Base-by-base conservation (phyloP, 2,888 invertebrate species). In the Plagodis pulveraria region DNA sequence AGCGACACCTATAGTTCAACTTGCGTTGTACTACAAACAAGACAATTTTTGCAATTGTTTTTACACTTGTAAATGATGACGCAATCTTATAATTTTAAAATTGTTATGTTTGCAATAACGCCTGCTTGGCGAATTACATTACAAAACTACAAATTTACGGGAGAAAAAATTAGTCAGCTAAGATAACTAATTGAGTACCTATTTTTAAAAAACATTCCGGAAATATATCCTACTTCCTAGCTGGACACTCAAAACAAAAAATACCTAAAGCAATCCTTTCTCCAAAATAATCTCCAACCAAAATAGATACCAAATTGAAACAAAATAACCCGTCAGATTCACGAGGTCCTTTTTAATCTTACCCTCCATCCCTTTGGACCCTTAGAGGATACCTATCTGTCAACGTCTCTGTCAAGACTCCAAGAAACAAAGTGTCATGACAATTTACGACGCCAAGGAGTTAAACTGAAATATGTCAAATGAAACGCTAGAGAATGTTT, bases 341-440 rank as follows among this genome's bases (percentile, higher is more conserved):
- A 57, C 45, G 57, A 63, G 63, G 59, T 62, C 64, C 64, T 60
- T 66, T 69, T 66, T 69, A 69, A 69, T 69, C 69, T 69, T 65
- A 63, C 63, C 63, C 59, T 12, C 38, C 54, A 56, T 66, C 65
- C 64, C 62, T 63, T 66, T 45, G 58, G 63, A 40, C 63, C 66
- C 62, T 58, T 9, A n/a, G 61, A 52, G 61, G 58, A 61, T 62
- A 54, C 57, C 59, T 63, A 63, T 65, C 69, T 66, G 66, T 69
- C 66, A 69, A 60, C 63, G 58, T 50, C 50, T 34, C 57, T 57
- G 56, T 59, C 62, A 63, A 10, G 53, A 59, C 47, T 59, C 55
- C 59, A 64, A 60, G 56, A 56, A 55, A 59, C 63, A 59, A 63
- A 66, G 57, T 64, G 66, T 62, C 66, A 58, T 45, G 47, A 55